Evolutionary conservation across 2,113 vertebrate genomes (phyloP), one percentile per base, ranked within the genome.

Genomic region (Rhynchomys soricoides): DNA sequence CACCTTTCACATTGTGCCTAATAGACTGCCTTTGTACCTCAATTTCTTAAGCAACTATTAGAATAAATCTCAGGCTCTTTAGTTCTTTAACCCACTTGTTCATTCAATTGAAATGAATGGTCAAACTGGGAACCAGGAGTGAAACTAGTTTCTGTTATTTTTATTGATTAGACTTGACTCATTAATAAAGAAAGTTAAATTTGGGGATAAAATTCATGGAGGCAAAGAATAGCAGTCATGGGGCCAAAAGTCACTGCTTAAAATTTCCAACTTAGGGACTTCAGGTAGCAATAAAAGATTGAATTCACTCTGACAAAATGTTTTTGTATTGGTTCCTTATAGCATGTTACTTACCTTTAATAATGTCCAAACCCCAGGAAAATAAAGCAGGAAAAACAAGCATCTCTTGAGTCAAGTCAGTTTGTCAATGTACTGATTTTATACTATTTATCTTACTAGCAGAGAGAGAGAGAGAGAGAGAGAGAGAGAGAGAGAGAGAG

Each of bases 371-470:
- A 40, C 0, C 0, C 0, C 22, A 59, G 21, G 62, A 88, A 92
- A 94, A 62, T 11, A 71, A 57, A 92, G 11, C 6, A 66, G 2
- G 5, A 40, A 91, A 82, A 91, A 74, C 7, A 48, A 73, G 3
- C 81, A 59, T 81, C 4, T 9, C 16, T 8, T 45, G 17, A 73
- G 24, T 75, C 15, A 68, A 77, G 9, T 86, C 29, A 66, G 7
- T 71, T 77, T 93, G 34, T 88, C 68, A 91, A 86, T 93, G 16
- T 19, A 24, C 16, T 89, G 11, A 31, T n/a, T 86, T 94, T 70
- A n/a, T 37, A 70, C 11, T 78, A 34, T 87, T 55, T 92, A 68
- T 43, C 21, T 48, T 13, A 74, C 21, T 6, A 19, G 26, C 19
- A 26, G 59, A 62, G 59, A 62, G 7, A 62, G 31, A 34, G 64